These are phyloP conservation scores for Hoplostethus atlanticus DNA, from an alignment of 2,797 vertebrate species.

Conservation along the genomic window DNA sequence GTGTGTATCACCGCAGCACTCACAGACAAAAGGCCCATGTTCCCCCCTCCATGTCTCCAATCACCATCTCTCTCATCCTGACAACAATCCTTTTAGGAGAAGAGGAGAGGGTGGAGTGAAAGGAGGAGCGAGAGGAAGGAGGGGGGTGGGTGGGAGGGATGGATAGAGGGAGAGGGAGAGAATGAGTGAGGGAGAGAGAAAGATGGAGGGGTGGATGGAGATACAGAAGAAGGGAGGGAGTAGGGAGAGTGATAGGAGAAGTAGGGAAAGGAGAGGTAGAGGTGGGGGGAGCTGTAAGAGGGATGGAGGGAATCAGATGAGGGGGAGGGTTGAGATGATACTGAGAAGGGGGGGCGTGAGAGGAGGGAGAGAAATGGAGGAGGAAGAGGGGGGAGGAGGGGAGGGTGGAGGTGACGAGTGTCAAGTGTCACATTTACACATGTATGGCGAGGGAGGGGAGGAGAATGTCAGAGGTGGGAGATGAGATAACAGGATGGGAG, in stretches of 20 bases:
- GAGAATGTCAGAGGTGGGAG: not conserved
- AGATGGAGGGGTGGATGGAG: constrained; percentile 1
- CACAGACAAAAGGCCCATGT: constrained; percentile 36
- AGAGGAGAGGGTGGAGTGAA: not conserved
- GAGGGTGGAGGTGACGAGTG: not conserved
- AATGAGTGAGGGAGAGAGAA: constrained; percentile 1
- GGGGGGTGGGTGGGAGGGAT: not conserved
- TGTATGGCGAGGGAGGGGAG: not conserved
- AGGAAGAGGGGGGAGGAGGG: too few relatives aligned
- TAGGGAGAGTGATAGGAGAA: constrained; percentile 47
- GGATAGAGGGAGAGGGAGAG: not conserved
- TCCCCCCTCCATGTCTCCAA: constrained; percentile 14
- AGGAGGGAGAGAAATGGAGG: not conserved
- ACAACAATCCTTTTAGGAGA: constrained; percentile 48
- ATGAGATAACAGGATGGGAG: constrained; percentile 3
- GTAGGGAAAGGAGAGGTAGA: constrained; percentile 21
- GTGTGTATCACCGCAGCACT: constrained; percentile 26
- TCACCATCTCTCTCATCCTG: constrained; percentile 43
- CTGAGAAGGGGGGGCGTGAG: not conserved
- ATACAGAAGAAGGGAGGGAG: not conserved
- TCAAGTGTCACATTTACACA: constrained; percentile 7
- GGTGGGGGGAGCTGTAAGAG: not conserved
- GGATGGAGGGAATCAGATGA: not conserved
- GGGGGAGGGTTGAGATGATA: constrained; percentile 2
- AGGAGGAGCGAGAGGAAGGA: not conserved